Conservation (phyloP, 2,888 invertebrate species). For the Lobophora halterata region DNA sequence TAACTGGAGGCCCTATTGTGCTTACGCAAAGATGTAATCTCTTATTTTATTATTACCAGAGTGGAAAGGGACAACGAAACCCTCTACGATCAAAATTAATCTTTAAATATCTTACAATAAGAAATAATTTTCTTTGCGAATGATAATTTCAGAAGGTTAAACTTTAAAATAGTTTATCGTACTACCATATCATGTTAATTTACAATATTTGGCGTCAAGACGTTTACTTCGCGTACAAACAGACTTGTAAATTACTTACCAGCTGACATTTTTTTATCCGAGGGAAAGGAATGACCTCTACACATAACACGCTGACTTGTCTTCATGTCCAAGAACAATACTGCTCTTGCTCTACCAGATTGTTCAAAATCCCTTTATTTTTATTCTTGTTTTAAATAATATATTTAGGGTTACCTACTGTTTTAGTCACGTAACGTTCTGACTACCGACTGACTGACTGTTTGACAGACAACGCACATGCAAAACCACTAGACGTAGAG, state of each 20-base stretch:
- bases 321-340: no score
- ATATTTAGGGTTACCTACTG: no score
- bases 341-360: no score
- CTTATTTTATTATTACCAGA: conserved; percentile 76
- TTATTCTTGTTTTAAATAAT: no score
- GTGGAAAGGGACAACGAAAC: conserved; percentile 52
- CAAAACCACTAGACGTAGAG: no score
- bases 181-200: conserved; percentile 35
- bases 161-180: conserved; percentile 36
- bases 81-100: conserved; percentile 17
- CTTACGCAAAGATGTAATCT: conserved; percentile 77
- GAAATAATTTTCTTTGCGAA: conserved; percentile 26
- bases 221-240: no score
- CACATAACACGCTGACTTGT: no score
- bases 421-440: no score
- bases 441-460: no score
- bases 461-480: no score
- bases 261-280: neutral
- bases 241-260: conserved; percentile 4
- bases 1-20: conserved; percentile 72
- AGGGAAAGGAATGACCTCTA: conserved; percentile 5
- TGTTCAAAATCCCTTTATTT: no score
- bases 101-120: conserved; percentile 14
- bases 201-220: conserved; percentile 27
- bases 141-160: conserved; percentile 33